Base-by-base conservation (phyloP, 2,113 vertebrate species). In the Cololabis saira region DNA sequence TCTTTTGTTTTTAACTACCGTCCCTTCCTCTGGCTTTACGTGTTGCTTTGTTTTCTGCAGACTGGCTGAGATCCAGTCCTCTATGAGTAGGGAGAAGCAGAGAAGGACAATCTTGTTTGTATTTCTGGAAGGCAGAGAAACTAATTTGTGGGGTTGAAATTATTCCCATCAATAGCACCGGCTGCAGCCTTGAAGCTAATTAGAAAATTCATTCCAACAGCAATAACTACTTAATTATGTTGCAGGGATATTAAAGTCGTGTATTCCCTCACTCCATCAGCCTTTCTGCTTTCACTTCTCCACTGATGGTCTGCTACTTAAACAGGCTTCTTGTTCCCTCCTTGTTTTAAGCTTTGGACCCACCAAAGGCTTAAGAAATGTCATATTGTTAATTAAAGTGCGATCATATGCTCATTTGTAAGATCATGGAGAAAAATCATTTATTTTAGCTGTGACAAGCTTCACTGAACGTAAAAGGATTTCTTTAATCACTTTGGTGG, bases 161-260 rank as follows among this genome's bases (percentile, higher is more conserved):
- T 57, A 77, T 88, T 82, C 67, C 67, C 52, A 71, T 87, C 82
- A 87, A 73, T 65, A 72, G 71, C 67, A 49, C 58, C 19, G 73
- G 58, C 63, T 84, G 81, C 72, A 78, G 74, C 78, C 74, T 78
- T 89, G 68, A 78, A 80, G 87, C 85, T 90, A 84, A 90, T 92
- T 91, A 89, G 79, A 79, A 85, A 82, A 87, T 87, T 78, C 71
- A 77, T 55, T 80, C 81, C 86, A 86, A 89, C 75, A 67, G 81
- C 84, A 88, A 85, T 87, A 88, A 90, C 84, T 78, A 86, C 84
- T 85, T 89, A 83, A 91, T 92, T 91, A 88, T 84, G 76, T 78
- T 80, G 62, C 71, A 76, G 74, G 72, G 78, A 87, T 90, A 89
- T 90, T 87, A 83, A 86, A 82, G 73, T 61, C 19, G 10, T 76